Base-by-base conservation (phyloP, 2,113 vertebrate genomes). In the Tyto alba region DNA sequence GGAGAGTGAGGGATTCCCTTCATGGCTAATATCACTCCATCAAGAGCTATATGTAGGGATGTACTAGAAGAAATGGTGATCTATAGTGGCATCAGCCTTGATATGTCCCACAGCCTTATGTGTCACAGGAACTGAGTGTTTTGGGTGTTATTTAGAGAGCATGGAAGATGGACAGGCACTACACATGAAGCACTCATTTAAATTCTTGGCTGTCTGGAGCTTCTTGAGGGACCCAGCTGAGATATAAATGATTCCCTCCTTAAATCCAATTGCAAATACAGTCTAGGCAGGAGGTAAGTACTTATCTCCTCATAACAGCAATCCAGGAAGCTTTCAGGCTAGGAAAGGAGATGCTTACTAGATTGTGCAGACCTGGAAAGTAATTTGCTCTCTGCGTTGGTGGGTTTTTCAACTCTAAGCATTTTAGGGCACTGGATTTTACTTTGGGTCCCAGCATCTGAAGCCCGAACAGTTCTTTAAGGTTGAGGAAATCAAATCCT, bases 261-360 rank as follows among this genome's bases (percentile, higher is more conserved):
- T 85, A 89, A 95, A 95, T 91, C 69, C 77, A 81, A 53, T 41
- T 78, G 43, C 69, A 95, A 91, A 92, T 82, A 78, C 30, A 82
- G 40, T 48, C 56, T 16, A 82, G 27, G 93, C 66, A 95, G 66
- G 81, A 95, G 76, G 38, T 56, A 78, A 90, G 29, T 52, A 69
- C 89, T 96, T 96, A 95, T 95, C 89, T 94, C 64, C 52, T 75
- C 48, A 3, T 68, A 91, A 89, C 66, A 96, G 80, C 48, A 95
- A 85, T 64, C 69, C 77, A 82, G 68, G 50, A 94, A 91, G 74
- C 69, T 95, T 87, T 95, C 84, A 94, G 85, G 68, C 85, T 92
- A 64, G 76, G 52, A 91, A 91, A 87, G 73, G 38, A 82, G 66
- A 56, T 72, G 23, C 66, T 82, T 87, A 89, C 60, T 29, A 63